Percentiles rank a stretch among this genome's conserved stretches.
Conservation (phyloP, 1,140 invertebrate genomes). For the Delia radicum region DNA sequence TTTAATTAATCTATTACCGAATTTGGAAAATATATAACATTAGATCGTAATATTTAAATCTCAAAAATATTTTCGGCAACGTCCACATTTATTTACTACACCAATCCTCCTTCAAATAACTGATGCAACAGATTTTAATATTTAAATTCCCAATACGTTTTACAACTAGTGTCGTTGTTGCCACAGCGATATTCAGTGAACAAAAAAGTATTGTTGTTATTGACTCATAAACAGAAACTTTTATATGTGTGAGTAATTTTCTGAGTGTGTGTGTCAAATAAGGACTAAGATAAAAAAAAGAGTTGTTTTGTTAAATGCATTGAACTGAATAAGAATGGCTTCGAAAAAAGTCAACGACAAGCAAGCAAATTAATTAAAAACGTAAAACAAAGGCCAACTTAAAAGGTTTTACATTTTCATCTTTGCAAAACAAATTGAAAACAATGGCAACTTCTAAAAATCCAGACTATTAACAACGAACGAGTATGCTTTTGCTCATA, state of each 20-base stretch:
- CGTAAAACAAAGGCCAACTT: constrained; percentile 5
- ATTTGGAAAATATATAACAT: no score
- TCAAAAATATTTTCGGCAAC: no score
- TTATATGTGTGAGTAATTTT: no score
- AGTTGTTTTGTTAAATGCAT: not conserved
- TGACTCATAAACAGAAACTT: no score
- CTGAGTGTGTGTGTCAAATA: not conserved
- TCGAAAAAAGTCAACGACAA: not conserved
- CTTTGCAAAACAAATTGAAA: not conserved
- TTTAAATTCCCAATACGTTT: no score
- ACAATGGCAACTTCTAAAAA: not conserved
- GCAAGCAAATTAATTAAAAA: constrained; percentile 22
- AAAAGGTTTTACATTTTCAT: constrained; percentile 15
- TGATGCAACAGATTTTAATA: no score
- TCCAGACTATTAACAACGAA: not conserved
- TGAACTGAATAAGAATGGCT: not conserved
- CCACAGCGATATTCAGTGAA: not conserved
- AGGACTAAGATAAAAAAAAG: not conserved
- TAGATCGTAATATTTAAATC: no score
- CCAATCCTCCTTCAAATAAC: no score
- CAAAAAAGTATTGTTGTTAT: not conserved
- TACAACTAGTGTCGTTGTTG: no score
- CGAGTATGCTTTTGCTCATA: not conserved
- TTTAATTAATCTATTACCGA: no score
- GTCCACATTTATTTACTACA: no score